Evolutionary conservation across 1,140 invertebrate genomes (phyloP).

Genomic region (Harpegnathos saltator): DNA sequence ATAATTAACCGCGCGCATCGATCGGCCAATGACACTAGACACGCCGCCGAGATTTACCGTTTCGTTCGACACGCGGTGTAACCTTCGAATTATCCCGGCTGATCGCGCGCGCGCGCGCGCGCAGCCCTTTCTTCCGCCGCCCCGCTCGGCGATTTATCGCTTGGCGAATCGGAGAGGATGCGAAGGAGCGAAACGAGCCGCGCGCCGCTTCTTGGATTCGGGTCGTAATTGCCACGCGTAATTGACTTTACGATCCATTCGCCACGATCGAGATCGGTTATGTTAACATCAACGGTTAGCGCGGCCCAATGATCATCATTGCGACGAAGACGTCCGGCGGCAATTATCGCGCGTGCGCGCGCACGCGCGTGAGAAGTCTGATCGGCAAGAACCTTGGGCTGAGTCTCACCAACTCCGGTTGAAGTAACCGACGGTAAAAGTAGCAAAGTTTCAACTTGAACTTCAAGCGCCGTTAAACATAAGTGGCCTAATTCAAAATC

Average conservation of each 20-base stretch:
- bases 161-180: constrained; percentile 57
- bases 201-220: constrained; percentile 26
- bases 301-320: constrained; percentile 50
- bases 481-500: too few relatives aligned
- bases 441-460: too few relatives aligned
- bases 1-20: constrained; percentile 21
- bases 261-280: constrained; percentile 65
- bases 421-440: too few relatives aligned
- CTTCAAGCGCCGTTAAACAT: too few relatives aligned
- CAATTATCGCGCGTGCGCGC: constrained; percentile 64
- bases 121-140: neutral
- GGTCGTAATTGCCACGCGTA: constrained; percentile 50
- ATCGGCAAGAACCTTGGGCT: too few relatives aligned
- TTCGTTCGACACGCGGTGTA: neutral
- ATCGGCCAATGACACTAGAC: constrained; percentile 33
- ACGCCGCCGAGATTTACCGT: constrained; percentile 25
- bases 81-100: constrained; percentile 12
- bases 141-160: constrained; percentile 56
- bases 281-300: constrained; percentile 74
- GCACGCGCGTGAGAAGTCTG: too few relatives aligned
- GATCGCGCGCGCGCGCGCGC: too few relatives aligned
- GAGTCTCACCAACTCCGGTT: too few relatives aligned
- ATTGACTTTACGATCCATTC: constrained; percentile 73
- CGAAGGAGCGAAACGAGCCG: constrained; percentile 25
- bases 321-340: neutral